A percentile compares a stretch with the other conserved stretches of the same genome.
These are phyloP conservation scores for Melanotaenia parkinsoni DNA, from an alignment of 2,797 vertebrate genomes.

Conservation along the genomic window DNA sequence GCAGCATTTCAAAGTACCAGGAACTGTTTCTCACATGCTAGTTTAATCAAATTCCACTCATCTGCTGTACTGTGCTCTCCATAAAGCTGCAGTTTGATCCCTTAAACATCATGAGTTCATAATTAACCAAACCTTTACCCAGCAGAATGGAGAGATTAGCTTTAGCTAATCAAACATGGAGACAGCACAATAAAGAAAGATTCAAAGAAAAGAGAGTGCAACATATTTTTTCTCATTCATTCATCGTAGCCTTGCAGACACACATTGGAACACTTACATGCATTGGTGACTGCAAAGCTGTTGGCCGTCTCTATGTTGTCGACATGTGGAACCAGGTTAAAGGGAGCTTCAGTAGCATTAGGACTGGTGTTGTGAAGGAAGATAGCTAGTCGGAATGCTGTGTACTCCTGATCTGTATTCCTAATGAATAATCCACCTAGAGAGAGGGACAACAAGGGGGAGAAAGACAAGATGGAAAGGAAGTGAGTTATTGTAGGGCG, in stretches of 20 bases:
- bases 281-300: slow-evolving; percentile 99
- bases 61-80: neutral
- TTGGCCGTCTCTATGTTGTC: slow-evolving; percentile 99
- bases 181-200: neutral
- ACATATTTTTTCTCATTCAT: neutral
- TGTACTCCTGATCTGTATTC: slow-evolving; percentile 99
- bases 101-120: slow-evolving; percentile 14
- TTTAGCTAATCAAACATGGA: neutral
- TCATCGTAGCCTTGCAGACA: neutral
- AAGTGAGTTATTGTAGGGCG: slow-evolving; percentile 59
- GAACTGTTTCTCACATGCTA: slow-evolving; percentile 16
- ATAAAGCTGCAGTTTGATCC: slow-evolving; percentile 11
- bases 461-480: slow-evolving; percentile 46
- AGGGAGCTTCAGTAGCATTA: slow-evolving; percentile 97
- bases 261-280: slow-evolving; percentile 89
- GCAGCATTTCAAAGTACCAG: slow-evolving; percentile 22
- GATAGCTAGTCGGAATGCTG: slow-evolving; percentile 97
- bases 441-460: slow-evolving; percentile 38
- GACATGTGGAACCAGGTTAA: slow-evolving; percentile 98
- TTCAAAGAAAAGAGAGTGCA: neutral
- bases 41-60: slow-evolving; percentile 7
- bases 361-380: slow-evolving; percentile 99
- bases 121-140: slow-evolving; percentile 27
- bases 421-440: slow-evolving; percentile 96
- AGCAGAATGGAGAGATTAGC: slow-evolving; percentile 2